Evolutionary conservation across 2,888 invertebrate species (phyloP).

Genomic region (Eustalomyia histrio): DNA sequence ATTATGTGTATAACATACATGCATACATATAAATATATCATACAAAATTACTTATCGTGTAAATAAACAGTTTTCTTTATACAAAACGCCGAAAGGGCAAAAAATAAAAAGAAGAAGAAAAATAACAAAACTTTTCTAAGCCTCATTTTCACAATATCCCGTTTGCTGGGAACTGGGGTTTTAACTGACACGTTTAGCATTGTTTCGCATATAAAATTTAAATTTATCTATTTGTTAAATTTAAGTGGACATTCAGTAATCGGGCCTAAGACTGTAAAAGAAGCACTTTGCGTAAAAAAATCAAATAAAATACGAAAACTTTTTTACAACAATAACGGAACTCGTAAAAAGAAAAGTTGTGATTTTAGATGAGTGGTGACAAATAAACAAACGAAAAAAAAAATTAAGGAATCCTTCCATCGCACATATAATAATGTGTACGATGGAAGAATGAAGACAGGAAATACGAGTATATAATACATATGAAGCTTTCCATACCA

Average conservation of each 20-base stretch:
- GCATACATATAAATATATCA: neutral
- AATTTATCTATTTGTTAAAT: too few relatives aligned
- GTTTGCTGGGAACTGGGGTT: too few relatives aligned
- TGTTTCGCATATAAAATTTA: too few relatives aligned
- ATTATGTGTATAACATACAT: neutral
- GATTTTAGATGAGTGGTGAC: conserved; percentile 25
- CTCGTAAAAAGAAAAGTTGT: conserved; percentile 33
- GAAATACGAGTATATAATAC: neutral
- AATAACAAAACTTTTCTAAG: conserved; percentile 11
- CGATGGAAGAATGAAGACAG: neutral
- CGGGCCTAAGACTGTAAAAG: neutral
- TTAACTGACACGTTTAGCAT: too few relatives aligned
- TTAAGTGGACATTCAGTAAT: too few relatives aligned
- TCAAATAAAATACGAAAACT: neutral
- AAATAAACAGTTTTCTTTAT: conserved; percentile 20
- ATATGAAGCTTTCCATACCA: too few relatives aligned
- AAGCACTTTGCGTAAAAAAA: conserved; percentile 1
- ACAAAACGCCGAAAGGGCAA: conserved; percentile 7
- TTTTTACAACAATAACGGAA: conserved; percentile 23
- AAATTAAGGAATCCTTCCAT: neutral
- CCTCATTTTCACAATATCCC: too few relatives aligned
- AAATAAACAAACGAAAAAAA: neutral
- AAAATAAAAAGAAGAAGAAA: conserved; percentile 4
- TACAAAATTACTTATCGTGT: conserved; percentile 8
- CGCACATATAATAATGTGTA: neutral